These are phyloP conservation scores for Sebastes vulpes DNA, from an alignment of 2,797 vertebrate genomes.

Conservation along the genomic window DNA sequence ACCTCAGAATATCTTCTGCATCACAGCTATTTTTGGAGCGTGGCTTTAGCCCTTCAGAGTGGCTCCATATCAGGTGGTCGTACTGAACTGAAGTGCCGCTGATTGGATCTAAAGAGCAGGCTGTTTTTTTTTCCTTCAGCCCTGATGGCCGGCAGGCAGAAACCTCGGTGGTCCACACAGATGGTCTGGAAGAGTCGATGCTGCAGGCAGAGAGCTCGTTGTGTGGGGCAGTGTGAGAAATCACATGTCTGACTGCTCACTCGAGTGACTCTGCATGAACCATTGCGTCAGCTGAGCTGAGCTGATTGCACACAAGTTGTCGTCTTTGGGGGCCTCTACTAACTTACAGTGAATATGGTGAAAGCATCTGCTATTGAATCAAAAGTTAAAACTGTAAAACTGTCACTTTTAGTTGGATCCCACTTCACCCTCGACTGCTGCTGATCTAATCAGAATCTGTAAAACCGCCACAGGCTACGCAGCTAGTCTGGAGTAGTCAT, in stretches of 20 bases:
- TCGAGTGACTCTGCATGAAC: neutral
- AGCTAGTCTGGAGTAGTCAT: no score
- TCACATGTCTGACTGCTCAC: neutral
- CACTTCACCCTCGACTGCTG: neutral
- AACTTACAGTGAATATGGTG: neutral
- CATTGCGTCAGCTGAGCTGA: conserved; percentile 2
- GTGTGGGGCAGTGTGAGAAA: neutral
- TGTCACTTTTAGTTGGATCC: neutral
- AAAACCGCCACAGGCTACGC: neutral
- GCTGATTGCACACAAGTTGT: conserved; percentile 4
- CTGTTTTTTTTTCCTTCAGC: neutral
- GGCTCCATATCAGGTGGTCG: conserved; percentile 2
- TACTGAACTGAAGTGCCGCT: conserved; percentile 7
- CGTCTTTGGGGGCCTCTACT: neutral
- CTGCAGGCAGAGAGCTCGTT: neutral
- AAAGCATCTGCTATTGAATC: neutral
- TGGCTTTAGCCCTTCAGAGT: neutral
- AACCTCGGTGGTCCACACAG: conserved; percentile 7
- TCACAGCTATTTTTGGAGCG: neutral
- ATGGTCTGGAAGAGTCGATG: neutral
- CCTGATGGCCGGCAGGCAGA: conserved; percentile 7
- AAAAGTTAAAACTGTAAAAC: neutral
- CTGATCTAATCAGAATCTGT: neutral
- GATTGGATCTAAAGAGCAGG: conserved; percentile 51
- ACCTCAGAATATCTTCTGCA: neutral